Conservation (phyloP, 1,140 invertebrate genomes). For the Drusus annulatus region DNA sequence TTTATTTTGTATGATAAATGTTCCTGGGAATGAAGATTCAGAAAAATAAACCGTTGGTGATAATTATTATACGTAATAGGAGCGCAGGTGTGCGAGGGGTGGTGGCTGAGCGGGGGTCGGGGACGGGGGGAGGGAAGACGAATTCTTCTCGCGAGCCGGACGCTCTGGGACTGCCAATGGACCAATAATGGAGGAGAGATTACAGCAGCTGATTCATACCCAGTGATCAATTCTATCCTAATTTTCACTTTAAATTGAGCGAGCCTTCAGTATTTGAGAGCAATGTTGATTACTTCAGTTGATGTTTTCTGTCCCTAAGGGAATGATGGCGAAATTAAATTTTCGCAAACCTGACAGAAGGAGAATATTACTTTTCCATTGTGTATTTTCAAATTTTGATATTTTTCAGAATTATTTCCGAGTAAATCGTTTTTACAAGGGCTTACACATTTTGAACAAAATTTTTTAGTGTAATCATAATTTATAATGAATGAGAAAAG, state of each 20-base stretch:
- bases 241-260: slow-evolving; percentile 20
- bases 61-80: slow-evolving; percentile 54
- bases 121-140: not conserved
- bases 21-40: too few species aligned
- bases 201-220: slow-evolving; percentile 11
- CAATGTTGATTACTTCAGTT: slow-evolving; percentile 5
- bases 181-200: slow-evolving; percentile 27
- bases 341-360: not conserved
- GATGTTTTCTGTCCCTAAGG: not conserved
- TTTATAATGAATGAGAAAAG: too few species aligned
- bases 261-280: not conserved
- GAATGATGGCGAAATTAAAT: too few species aligned
- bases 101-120: not conserved
- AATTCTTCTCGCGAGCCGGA: slow-evolving; percentile 32
- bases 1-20: too few species aligned
- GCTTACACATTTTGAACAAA: too few species aligned
- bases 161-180: slow-evolving; percentile 21
- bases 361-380: not conserved
- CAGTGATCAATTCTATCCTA: slow-evolving; percentile 20
- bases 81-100: slow-evolving; percentile 11
- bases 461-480: too few species aligned
- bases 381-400: not conserved
- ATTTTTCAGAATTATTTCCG: too few species aligned
- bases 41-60: not conserved
- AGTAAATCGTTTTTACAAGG: too few species aligned